A percentile compares a stretch with the other conserved stretches of the same genome.
Conservation (phyloP, 1,140 invertebrate genomes). For the Periplaneta americana region DNA sequence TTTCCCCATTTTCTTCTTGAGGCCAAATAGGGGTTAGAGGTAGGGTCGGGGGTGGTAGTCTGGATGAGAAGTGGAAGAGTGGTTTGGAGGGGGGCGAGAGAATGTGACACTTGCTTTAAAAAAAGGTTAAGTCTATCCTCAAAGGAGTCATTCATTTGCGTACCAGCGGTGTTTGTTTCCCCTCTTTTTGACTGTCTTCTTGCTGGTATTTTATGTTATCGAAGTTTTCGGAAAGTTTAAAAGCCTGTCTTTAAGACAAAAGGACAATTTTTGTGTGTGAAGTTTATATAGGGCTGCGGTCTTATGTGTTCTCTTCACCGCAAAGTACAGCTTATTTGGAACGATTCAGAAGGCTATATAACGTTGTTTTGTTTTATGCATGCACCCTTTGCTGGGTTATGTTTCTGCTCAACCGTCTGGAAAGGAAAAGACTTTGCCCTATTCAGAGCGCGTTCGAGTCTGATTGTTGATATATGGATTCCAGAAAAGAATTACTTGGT, state of each 20-base stretch:
- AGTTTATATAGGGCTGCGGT: not conserved
- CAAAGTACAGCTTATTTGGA: constrained; percentile 9
- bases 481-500: too few relatives aligned
- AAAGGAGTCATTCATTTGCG: constrained; percentile 17
- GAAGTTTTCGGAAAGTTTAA: not conserved
- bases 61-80: constrained; percentile 25
- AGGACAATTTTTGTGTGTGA: not conserved
- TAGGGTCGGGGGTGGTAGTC: not conserved
- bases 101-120: constrained; percentile 42
- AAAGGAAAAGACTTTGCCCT: not conserved
- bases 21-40: constrained; percentile 3
- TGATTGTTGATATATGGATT: not conserved
- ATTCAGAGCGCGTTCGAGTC: not conserved
- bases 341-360: not conserved
- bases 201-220: not conserved
- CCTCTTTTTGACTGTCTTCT: not conserved
- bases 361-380: not conserved
- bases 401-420: not conserved
- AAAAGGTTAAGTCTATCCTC: constrained; percentile 21
- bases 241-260: not conserved
- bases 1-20: constrained; percentile 2
- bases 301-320: not conserved
- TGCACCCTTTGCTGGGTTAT: not conserved
- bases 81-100: not conserved
- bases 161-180: not conserved